Evolutionary conservation across 1,140 invertebrate species (phyloP), one percentile per base, ranked within the genome.

Genomic region (Saccostrea echinata): DNA sequence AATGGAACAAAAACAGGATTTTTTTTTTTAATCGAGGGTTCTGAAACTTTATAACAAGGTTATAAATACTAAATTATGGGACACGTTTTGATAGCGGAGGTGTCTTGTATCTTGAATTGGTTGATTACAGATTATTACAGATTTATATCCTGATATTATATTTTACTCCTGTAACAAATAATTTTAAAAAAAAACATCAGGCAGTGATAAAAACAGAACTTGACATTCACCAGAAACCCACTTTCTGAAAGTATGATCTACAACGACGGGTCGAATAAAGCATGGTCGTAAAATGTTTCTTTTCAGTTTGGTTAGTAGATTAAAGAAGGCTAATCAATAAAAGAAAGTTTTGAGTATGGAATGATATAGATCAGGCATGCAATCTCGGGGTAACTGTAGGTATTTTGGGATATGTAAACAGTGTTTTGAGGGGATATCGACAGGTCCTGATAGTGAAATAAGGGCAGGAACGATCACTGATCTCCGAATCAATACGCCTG

Each of bases 331-430:
- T 35, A 76, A 76, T 76, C 68, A 76, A 76, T 76, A 76, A 27
- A 33, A 76, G 68, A 76, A 76, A 76, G 27, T 76, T 33, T 33
- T 13, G 68, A 76, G 68, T 76, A 33, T 16, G 27, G 27, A 33
- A 30, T 76, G 24, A 33, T 30, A 76, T 76, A 27, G 27, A 76
- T 33, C 27, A 30, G 68, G 8, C 68, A 76, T 76, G 68, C 27
- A 76, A 76, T 30, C 24, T 76, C 27, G 68, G 68, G 68, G 68
- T 76, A 76, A 76, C 68, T 76, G 68, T 76, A 76, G 30, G 68
- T 76, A 76, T 76, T 76, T 76, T 76, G 27, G 68, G 68, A 76
- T 76, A 76, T 76, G 68, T 76, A 76, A 76, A 76, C 68, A 76
- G 68, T 33, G 30, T 24, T 76, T 76, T 30, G 68, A 76, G 27